A percentile compares a stretch with the other conserved stretches of the same genome.
These are phyloP conservation scores for Empis livida DNA, from an alignment of 2,888 invertebrate species.

Conservation along the genomic window DNA sequence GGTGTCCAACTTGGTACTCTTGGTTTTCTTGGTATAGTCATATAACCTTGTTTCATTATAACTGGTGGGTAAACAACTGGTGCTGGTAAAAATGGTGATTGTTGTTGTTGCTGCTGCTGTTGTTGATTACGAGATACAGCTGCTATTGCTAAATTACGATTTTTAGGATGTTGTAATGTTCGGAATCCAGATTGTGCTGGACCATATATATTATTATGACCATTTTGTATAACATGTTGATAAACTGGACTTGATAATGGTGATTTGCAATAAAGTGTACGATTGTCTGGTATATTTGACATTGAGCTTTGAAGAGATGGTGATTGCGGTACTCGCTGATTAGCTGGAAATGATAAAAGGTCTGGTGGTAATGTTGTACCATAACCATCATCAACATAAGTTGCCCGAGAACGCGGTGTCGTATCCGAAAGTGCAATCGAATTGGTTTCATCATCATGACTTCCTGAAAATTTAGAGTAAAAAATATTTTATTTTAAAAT, in stretches of 20 bases:
- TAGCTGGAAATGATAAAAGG: slow-evolving; percentile 60
- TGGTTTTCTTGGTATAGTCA: slow-evolving; percentile 73
- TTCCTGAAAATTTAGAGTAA: slow-evolving; percentile 36
- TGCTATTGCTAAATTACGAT: slow-evolving; percentile 32
- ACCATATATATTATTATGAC: slow-evolving; percentile 42
- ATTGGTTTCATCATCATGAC: slow-evolving; percentile 56
- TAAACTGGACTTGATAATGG: slow-evolving; percentile 50
- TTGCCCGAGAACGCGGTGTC: slow-evolving; percentile 39
- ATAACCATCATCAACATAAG: slow-evolving; percentile 36
- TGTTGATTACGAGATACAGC: slow-evolving; percentile 27
- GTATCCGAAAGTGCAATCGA: slow-evolving; percentile 52
- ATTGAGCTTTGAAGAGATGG: slow-evolving; percentile 71
- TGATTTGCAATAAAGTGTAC: slow-evolving; percentile 30
- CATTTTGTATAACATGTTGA: slow-evolving; percentile 34
- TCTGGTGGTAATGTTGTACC: slow-evolving; percentile 66
- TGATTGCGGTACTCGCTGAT: slow-evolving; percentile 47
- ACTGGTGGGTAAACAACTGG: slow-evolving; percentile 50
- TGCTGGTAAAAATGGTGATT: slow-evolving; percentile 61
- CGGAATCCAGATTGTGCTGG: slow-evolving; percentile 57
- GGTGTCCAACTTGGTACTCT: slow-evolving; percentile 71
- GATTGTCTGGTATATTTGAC: slow-evolving; percentile 53
- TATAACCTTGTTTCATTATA: slow-evolving; percentile 59
- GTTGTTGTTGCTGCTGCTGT: slow-evolving; percentile 35
- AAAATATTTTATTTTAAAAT: slow-evolving; percentile 5
- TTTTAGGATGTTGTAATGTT: slow-evolving; percentile 62